Conservation (phyloP, 2,888 invertebrate genomes). For the Eilema griseolum region DNA sequence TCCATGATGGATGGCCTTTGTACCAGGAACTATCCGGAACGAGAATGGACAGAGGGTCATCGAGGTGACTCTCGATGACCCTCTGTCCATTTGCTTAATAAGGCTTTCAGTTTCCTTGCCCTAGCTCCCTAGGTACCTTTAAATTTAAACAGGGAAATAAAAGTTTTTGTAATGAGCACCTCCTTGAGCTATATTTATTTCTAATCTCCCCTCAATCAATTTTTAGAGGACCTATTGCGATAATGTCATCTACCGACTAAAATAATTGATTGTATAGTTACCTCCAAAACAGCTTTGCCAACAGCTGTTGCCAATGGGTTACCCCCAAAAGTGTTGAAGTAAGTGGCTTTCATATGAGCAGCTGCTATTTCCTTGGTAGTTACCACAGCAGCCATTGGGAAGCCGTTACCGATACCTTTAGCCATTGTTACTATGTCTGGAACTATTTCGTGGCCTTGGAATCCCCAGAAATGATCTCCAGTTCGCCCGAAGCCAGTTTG, state of each 20-base stretch:
- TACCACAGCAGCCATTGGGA: constrained; percentile 97
- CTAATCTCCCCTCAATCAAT: no score
- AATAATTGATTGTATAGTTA: constrained; percentile 66
- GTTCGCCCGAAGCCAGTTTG: constrained; percentile 99
- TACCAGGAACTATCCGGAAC: no score
- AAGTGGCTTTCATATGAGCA: constrained; percentile 91
- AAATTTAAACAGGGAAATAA: no score
- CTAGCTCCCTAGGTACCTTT: no score
- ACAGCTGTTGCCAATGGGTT: constrained; percentile 96
- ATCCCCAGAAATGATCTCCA: constrained; percentile 99
- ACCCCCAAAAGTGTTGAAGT: constrained; percentile 99
- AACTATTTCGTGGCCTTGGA: constrained; percentile 93
- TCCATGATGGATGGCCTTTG: no score
- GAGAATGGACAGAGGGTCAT: no score
- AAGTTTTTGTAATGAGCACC: no score
- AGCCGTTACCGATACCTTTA: constrained; percentile 98
- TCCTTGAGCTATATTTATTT: no score
- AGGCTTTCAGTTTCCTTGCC: no score
- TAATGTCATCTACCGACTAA: not conserved
- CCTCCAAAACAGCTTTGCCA: constrained; percentile 97
- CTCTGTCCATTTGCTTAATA: no score
- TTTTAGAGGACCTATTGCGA: not conserved
- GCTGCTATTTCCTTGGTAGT: constrained; percentile 96
- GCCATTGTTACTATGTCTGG: constrained; percentile 99
- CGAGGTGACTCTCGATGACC: no score